Evolutionary conservation across 2,888 invertebrate genomes (phyloP), one percentile per base, ranked within the genome.

Genomic region (Julus scanicus): DNA sequence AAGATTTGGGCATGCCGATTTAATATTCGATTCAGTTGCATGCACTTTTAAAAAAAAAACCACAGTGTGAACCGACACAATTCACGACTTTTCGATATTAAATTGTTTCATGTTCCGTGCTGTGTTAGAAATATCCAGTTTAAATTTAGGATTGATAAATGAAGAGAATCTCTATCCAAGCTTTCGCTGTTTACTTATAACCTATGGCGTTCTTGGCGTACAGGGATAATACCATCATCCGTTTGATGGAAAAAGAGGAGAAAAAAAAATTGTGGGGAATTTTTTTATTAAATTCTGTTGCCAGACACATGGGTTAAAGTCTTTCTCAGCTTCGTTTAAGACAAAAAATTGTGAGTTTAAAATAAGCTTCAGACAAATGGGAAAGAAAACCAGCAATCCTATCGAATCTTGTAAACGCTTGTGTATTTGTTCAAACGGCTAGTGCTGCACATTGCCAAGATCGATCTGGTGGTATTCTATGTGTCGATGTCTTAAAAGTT

Each of bases 361-460:
- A 71, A n/a, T 71, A 71, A 71, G 71, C 71, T 71, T 20, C 71
- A 71, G 71, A 71, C 71, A 71, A 71, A 71, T 71, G 71, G 71
- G 20, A 11, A 8, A 63, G 20, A 63, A 71, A 57, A 17, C 29
- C 71, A 71, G 11, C 29, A n/a, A 71, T 71, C 29, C 29, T 71
- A 71, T 71, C 11, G 71, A n/a, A 71, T 71, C 71, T 8, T 71
- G 71, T 71, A 71, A 71, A 29, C 71, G 71, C 71, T 71, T 29
- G 0, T 71, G 71, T 71, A 20, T n/a, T 71, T 71, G 71, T 29
- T 71, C 71, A 71, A 29, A 71, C 71, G 71, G 29, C 8, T 29
- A 20, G 29, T 29, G 29, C 9, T 71, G 71, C 71, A 71, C 71
- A 71, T 71, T 29, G 20, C 29, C 71, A 71, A 71, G 29, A 71